Base-by-base conservation (phyloP, 2,797 vertebrate genomes). In the Peromyscus attwateri region DNA sequence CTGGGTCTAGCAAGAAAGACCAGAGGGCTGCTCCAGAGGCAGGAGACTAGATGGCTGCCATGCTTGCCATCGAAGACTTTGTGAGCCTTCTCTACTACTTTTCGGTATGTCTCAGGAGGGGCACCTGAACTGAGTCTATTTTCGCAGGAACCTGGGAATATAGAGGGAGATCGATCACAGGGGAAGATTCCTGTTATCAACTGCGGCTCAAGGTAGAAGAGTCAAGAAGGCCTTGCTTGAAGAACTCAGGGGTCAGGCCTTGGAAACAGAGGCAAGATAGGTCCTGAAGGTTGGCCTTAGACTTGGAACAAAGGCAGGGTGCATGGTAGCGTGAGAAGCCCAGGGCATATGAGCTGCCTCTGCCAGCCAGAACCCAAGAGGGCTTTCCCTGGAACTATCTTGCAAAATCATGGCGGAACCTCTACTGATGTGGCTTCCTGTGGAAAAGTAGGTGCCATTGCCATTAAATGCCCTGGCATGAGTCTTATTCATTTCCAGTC, bases 401-500 rank as follows among this genome's bases (percentile, higher is more conserved):
- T 97, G 91, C 96, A 95, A 97, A 96, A 96, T 40, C 87, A 60
- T 43, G 88, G 84, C 76, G 66, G 75, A 27, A 84, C 89, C 83
- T 76, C 89, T 52, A 64, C 80, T 91, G 92, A 87, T 96, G 96
- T 88, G 91, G 96, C 95, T 97, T 97, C 87, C 97, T 95, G 96
- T 97, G 95, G 96, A 96, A 95, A 96, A 96, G 94, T 95, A 91
- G 95, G 97, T 95, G 62, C 95, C 81, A 62, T 62, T 90, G 95
- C 64, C 71, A 66, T 80, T 92, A 55, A 94, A 84, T 87, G 76
- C 8, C 37, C 87, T 94, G 96, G 96, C 95, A 75, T 81, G 95
- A 96, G 55, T 81, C 96, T 96, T 96, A 96, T 94, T 97, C 96
- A 97, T 96, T 98, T 97, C 96, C 96, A 97, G 97, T 73, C 95